These are phyloP conservation scores for Suillia variegata DNA, from an alignment of 2,888 invertebrate genomes.

Conservation along the genomic window DNA sequence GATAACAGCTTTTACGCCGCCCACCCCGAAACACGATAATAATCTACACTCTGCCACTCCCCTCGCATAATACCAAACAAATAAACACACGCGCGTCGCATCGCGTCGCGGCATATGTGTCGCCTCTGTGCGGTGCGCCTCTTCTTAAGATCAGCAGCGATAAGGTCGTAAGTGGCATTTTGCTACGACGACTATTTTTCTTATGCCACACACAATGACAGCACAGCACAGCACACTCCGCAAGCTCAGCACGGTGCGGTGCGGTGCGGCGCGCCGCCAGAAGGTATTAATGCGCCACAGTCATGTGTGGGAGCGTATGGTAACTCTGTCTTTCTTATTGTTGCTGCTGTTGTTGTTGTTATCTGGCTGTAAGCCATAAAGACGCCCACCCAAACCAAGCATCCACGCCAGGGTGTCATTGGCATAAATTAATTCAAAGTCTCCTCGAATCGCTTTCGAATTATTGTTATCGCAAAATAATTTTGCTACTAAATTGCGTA, in stretches of 20 bases:
- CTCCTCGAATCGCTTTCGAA: background rate
- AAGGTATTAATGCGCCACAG: too few species aligned
- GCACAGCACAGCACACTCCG: too few species aligned
- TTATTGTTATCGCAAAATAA: slow-evolving; percentile 1
- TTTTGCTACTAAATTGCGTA: background rate
- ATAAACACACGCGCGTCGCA: background rate
- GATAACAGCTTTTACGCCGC: too few species aligned
- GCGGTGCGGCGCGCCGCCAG: too few species aligned
- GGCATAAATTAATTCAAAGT: background rate
- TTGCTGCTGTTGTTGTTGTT: background rate
- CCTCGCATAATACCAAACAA: background rate
- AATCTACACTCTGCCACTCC: too few species aligned
- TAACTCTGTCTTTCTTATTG: too few species aligned
- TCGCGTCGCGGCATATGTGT: background rate
- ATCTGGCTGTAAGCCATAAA: background rate
- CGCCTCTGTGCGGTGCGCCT: background rate
- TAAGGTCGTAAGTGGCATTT: background rate
- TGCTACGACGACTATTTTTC: background rate
- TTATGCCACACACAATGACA: too few species aligned
- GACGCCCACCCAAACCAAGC: background rate
- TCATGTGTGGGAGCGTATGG: too few species aligned
- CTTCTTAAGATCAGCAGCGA: background rate
- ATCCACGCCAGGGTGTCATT: background rate
- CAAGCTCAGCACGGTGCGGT: too few species aligned
- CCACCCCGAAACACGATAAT: too few species aligned